A percentile compares a stretch with the other conserved stretches of the same genome.
These are phyloP conservation scores for Raphicerus campestris DNA, from an alignment of 2,113 vertebrate species.

Conservation along the genomic window DNA sequence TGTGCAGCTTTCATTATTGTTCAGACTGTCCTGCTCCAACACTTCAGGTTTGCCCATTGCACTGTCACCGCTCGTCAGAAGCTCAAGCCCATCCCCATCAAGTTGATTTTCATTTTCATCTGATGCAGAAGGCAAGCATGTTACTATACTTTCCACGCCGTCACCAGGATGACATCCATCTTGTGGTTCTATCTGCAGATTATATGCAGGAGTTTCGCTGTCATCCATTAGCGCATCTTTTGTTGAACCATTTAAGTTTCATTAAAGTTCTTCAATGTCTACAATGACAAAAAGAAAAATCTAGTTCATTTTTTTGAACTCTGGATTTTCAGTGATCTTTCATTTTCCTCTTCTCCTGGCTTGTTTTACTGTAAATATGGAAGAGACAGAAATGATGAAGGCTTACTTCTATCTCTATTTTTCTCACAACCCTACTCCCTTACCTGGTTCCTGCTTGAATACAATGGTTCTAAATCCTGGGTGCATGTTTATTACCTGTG, in stretches of 20 bases:
- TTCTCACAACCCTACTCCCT: too few species aligned
- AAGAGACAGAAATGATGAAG: background rate
- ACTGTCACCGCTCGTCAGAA: slow-evolving; percentile 57
- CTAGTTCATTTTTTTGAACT: slow-evolving; percentile 19
- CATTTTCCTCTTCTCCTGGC: background rate
- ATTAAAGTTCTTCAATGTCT: slow-evolving; percentile 76
- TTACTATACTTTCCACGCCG: slow-evolving; percentile 58
- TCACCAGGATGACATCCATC: slow-evolving; percentile 63
- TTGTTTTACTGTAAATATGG: background rate
- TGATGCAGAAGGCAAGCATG: slow-evolving; percentile 72
- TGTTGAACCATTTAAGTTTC: slow-evolving; percentile 68
- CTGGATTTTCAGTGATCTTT: background rate
- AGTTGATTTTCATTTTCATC: slow-evolving; percentile 86
- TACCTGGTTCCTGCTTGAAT: background rate
- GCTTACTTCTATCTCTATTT: background rate
- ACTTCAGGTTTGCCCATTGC: slow-evolving; percentile 72
- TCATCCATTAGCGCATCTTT: slow-evolving; percentile 84
- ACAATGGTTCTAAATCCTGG: background rate
- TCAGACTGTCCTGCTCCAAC: slow-evolving; percentile 83
- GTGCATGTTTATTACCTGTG: background rate
- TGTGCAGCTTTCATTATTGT: slow-evolving; percentile 82
- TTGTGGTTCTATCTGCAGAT: slow-evolving; percentile 75
- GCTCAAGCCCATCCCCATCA: slow-evolving; percentile 52
- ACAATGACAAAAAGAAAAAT: slow-evolving; percentile 60
- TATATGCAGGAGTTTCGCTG: slow-evolving; percentile 71